Conservation (phyloP, 2,888 invertebrate species). For the Meiosimyza platycephala region DNA sequence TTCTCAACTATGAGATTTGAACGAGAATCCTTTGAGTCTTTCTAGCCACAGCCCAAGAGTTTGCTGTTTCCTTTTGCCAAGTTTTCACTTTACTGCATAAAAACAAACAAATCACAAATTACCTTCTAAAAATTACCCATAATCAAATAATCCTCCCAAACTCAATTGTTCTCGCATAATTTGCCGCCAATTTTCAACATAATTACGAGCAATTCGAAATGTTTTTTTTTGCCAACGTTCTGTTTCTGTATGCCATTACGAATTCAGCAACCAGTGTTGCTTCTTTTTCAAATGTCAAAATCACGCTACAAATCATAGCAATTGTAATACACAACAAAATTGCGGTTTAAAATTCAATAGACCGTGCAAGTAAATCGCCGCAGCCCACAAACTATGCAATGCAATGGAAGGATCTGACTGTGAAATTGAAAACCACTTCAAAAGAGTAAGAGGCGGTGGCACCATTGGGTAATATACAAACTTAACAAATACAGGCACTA, state of each 20-base stretch:
- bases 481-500: background rate
- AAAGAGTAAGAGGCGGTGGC: background rate
- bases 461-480: background rate
- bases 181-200: conserved; percentile 14
- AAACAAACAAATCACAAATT: conserved; percentile 41
- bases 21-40: too few relatives aligned
- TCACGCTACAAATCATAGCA: conserved; percentile 39
- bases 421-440: conserved; percentile 25
- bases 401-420: conserved; percentile 4
- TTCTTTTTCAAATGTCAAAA: conserved; percentile 34
- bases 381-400: background rate
- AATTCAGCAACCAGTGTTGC: background rate
- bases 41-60: too few relatives aligned
- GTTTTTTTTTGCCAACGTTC: conserved; percentile 20
- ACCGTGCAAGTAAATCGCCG: conserved; percentile 9
- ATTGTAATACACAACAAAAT: conserved; percentile 34
- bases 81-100: conserved; percentile 31
- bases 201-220: conserved; percentile 17
- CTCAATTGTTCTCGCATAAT: conserved; percentile 26
- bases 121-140: conserved; percentile 29
- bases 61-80: background rate
- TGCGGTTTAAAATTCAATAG: conserved; percentile 33
- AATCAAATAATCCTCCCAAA: conserved; percentile 32
- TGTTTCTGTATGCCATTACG: conserved; percentile 25
- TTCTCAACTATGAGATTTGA: too few relatives aligned